Conservation (phyloP, 2,888 invertebrate species). For the Xanthia icteritia region DNA sequence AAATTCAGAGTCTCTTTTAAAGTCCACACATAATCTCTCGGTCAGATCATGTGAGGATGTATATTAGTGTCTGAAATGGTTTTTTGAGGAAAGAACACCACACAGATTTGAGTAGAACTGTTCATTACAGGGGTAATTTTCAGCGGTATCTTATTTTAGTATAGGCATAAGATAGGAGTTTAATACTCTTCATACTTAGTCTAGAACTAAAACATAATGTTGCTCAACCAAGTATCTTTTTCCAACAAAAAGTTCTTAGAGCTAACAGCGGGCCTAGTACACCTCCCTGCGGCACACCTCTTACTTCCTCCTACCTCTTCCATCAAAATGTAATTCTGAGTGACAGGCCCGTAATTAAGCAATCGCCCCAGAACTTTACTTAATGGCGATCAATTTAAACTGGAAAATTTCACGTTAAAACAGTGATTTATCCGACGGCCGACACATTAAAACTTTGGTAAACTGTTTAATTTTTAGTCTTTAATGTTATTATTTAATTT, state of each 20-base stretch:
- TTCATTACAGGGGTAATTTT: background rate
- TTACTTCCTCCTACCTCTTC: conserved; percentile 50
- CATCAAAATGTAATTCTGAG: conserved; percentile 62
- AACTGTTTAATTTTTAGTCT: conserved; percentile 73
- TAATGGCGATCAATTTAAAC: conserved; percentile 71
- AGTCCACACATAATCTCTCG: background rate
- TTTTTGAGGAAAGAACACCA: background rate
- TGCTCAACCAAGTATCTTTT: background rate
- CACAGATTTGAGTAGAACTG: no score
- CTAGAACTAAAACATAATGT: background rate
- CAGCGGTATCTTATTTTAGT: background rate
- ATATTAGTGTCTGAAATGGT: background rate
- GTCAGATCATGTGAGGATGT: background rate
- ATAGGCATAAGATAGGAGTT: background rate
- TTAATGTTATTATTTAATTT: conserved; percentile 64
- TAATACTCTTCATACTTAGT: background rate
- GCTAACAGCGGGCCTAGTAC: conserved; percentile 17
- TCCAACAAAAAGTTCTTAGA: no score
- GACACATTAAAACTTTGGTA: conserved; percentile 74
- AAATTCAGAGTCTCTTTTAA: background rate
- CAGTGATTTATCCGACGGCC: conserved; percentile 69
- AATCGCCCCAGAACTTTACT: conserved; percentile 63
- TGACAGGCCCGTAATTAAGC: conserved; percentile 65
- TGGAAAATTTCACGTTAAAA: conserved; percentile 66
- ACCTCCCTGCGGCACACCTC: conserved; percentile 55